Percentiles rank a stretch among this genome's conserved stretches.
These are phyloP conservation scores for Malurus leucopterus DNA, from an alignment of 2,797 vertebrate genomes.

Conservation along the genomic window DNA sequence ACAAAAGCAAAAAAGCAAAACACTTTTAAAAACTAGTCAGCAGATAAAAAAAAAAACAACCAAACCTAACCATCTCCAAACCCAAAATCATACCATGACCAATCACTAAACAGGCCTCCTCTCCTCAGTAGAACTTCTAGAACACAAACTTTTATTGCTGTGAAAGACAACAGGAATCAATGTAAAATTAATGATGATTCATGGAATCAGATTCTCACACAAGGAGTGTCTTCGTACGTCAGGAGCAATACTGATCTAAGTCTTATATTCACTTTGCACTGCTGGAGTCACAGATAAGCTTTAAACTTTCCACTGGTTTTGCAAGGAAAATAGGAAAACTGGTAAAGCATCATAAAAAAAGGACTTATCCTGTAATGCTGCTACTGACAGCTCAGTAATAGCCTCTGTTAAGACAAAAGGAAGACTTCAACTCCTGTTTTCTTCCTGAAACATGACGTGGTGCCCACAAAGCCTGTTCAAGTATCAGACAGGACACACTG, in stretches of 20 bases:
- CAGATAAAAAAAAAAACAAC: background rate
- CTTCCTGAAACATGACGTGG: background rate
- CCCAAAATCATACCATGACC: background rate
- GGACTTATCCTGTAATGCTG: background rate
- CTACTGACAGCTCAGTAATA: background rate
- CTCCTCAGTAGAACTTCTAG: background rate
- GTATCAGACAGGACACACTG: background rate
- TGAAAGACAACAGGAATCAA: background rate
- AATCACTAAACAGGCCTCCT: background rate
- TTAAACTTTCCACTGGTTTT: background rate
- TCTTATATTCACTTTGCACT: background rate
- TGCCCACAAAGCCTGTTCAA: background rate
- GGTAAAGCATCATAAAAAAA: background rate
- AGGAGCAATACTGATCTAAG: background rate
- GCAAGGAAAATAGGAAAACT: background rate
- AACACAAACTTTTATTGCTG: background rate
- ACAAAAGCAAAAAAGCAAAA: constrained; percentile 44
- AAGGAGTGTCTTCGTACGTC: background rate
- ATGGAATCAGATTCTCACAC: background rate
- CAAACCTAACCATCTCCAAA: background rate
- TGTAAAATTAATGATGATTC: background rate
- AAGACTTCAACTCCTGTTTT: background rate
- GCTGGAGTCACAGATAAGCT: background rate
- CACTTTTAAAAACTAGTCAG: background rate
- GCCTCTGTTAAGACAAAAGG: background rate